phyloP scores from a whole-genome alignment of 2,113 vertebrate genomes.

The Tragelaphus scriptus region DNA sequence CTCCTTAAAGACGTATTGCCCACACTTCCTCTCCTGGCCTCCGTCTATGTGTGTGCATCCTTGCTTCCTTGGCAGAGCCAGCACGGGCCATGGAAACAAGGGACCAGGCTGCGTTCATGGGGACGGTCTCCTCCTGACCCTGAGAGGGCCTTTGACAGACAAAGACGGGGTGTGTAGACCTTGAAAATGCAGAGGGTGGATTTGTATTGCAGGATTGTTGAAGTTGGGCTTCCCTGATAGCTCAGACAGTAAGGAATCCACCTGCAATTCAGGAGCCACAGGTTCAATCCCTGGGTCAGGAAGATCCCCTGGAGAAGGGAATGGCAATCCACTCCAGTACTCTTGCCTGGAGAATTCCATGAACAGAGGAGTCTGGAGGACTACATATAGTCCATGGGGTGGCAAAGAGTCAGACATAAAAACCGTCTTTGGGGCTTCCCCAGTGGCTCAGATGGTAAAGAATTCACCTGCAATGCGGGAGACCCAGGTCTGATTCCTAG shows the following conservation, averaged over 20 bases:
- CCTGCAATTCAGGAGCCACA: neutral
- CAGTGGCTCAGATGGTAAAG: neutral
- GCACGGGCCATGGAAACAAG: neutral
- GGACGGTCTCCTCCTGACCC: neutral
- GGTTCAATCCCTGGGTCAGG: neutral
- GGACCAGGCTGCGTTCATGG: neutral
- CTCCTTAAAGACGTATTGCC: neutral
- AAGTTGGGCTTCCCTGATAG: neutral
- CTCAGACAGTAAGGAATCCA: neutral
- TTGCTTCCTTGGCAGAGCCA: neutral
- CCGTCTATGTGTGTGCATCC: accelerated
- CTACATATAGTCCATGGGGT: neutral
- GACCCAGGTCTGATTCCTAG: neutral
- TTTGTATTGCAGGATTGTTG: neutral
- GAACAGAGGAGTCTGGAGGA: neutral
- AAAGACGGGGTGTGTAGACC: neutral
- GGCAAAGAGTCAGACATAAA: neutral
- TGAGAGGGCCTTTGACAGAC: neutral
- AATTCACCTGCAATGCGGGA: neutral
- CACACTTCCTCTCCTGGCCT: neutral
- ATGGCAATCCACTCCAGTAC: neutral
- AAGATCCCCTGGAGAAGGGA: neutral
- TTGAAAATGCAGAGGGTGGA: neutral
- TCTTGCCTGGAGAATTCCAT: neutral
- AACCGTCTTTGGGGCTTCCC: neutral